These are phyloP conservation scores for Pemphredon lugubris DNA, from an alignment of 2,888 invertebrate species.

Conservation along the genomic window DNA sequence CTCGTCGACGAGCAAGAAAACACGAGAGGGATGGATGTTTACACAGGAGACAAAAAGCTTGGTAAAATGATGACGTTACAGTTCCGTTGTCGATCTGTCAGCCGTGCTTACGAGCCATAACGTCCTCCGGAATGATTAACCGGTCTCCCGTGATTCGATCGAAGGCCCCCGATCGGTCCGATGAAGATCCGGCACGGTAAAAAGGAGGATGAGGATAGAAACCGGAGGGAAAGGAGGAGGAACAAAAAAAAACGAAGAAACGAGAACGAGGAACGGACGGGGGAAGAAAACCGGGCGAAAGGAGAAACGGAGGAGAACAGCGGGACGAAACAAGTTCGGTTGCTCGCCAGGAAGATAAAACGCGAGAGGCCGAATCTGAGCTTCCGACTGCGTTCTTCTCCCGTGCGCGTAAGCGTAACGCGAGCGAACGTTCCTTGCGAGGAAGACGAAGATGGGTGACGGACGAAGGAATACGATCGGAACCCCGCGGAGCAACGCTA, in stretches of 20 bases:
- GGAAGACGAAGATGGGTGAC: slow-evolving; percentile 38
- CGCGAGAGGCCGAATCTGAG: slow-evolving; percentile 48
- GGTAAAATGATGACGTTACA: slow-evolving; percentile 67
- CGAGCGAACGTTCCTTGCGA: no score
- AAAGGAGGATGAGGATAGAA: slow-evolving; percentile 30
- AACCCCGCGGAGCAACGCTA: slow-evolving; percentile 66
- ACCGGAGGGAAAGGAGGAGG: slow-evolving; percentile 11
- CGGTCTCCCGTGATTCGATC: slow-evolving; percentile 54
- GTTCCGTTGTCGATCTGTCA: slow-evolving; percentile 64
- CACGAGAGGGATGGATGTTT: slow-evolving; percentile 47
- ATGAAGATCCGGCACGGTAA: slow-evolving; percentile 34
- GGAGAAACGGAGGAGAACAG: slow-evolving; percentile 18
- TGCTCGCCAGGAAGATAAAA: slow-evolving; percentile 33
- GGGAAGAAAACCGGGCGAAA: slow-evolving; percentile 1
- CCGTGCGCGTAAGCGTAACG: slow-evolving; percentile 43
- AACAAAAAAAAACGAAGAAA: slow-evolving; percentile 12
- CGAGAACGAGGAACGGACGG: slow-evolving; percentile 22
- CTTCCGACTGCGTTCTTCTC: slow-evolving; percentile 52
- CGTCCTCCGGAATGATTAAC: slow-evolving; percentile 64
- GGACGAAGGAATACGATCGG: slow-evolving; percentile 55
- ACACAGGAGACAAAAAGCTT: slow-evolving; percentile 60
- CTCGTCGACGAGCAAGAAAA: slow-evolving; percentile 6
- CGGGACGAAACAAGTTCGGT: slow-evolving; percentile 7
- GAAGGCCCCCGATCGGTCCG: slow-evolving; percentile 40
- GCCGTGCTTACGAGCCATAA: slow-evolving; percentile 55